Conservation (phyloP, 2,113 vertebrate species). For the Heliornis fulica region DNA sequence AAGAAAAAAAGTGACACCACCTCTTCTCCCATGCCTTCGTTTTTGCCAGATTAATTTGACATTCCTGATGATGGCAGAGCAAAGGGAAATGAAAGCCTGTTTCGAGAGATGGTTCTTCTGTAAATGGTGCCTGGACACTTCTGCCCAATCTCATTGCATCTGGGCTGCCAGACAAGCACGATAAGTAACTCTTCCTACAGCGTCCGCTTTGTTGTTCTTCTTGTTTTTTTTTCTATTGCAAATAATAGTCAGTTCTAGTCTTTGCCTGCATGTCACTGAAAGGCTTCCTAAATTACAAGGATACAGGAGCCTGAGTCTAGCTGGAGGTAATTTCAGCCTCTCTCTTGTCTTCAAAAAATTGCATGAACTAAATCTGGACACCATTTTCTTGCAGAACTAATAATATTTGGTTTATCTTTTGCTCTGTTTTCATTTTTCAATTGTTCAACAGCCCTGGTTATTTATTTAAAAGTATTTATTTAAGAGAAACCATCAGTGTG, state of each 20-base stretch:
- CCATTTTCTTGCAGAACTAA: background rate
- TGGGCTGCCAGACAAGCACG: background rate
- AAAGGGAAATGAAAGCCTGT: background rate
- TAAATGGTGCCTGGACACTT: background rate
- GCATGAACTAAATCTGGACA: background rate
- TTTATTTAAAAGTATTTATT: background rate
- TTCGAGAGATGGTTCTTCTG: background rate
- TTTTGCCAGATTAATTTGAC: background rate
- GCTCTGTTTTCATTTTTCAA: background rate
- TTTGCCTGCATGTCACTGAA: background rate
- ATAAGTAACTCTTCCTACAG: background rate
- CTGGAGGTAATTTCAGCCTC: background rate
- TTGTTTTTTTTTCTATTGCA: background rate
- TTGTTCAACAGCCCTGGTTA: background rate
- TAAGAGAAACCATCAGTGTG: background rate
- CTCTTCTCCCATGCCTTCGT: background rate
- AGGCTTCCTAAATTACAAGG: background rate
- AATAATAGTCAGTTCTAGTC: background rate
- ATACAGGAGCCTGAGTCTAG: background rate
- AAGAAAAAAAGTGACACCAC: background rate
- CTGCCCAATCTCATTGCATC: conserved; percentile 8
- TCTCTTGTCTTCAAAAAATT: background rate
- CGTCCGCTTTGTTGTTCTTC: background rate
- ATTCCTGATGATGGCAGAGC: background rate
- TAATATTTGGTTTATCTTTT: background rate